Evolutionary conservation across 2,888 invertebrate species (phyloP), one percentile per base, ranked within the genome.

Genomic region (Lasiommata megera): DNA sequence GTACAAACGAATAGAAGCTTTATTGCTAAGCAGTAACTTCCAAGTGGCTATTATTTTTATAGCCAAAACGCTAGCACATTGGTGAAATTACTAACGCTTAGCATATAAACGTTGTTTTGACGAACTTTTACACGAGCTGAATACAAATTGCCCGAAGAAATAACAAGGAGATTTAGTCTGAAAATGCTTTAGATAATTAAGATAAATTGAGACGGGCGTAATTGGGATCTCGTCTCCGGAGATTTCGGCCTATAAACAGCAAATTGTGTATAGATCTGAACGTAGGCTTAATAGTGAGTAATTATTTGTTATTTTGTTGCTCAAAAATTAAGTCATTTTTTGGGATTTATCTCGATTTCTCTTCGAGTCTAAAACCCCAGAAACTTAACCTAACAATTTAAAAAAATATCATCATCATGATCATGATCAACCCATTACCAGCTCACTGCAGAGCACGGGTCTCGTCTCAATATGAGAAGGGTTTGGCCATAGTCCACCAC

Each of bases 1-100:
- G 62, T 58, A 54, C 67, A 72, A 76, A 76, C 72, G 70, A 79
- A 80, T 78, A 73, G 62, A 65, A 67, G 63, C 77, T 82, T 82
- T 82, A 82, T 74, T 61, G 58, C 74, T 46, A 56, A 55, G 61
- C 62, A 65, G 60, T 78, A 80, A 80, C 79, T 72, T 67, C 67
- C 65, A 77, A 82, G 74, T 74, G 74, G 71, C 76, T 59, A 68
- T 81, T 71, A 80, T 59, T 72, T 80, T 80, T 74, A 78, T 65
- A 66, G 70, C 62, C 68, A 63, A 70, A 71, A 67, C 56, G 57
- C n/a, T n/a, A n/a, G 63, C 60, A 64, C 70, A 74, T 62, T 60
- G 61, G 57, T 60, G 61, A 37, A 53, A 63, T 64, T 59, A 60
- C 56, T 38, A 58, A 48, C 46, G 60, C 41, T 58, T 54, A 51